phyloP scores from a whole-genome alignment of 2,797 vertebrate species.

The Ataeniobius toweri region DNA sequence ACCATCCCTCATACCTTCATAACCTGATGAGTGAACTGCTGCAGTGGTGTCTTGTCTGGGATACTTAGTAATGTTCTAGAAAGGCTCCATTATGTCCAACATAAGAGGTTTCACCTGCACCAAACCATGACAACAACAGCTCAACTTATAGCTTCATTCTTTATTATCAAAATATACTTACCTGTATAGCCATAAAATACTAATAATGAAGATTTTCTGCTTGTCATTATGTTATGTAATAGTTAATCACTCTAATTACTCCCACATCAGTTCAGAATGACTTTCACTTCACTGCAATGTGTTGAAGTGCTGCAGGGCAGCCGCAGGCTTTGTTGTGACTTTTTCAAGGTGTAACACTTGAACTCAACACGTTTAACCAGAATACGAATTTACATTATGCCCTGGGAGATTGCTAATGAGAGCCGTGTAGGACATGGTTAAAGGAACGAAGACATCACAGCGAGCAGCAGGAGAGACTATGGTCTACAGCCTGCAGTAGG shows the following conservation, averaged over 20 bases:
- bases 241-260: slow-evolving; percentile 5
- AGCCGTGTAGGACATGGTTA: background rate
- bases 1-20: background rate
- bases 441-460: background rate
- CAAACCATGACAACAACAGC: background rate
- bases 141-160: background rate
- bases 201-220: background rate
- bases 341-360: background rate
- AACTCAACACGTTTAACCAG: background rate
- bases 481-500: slow-evolving; percentile 8
- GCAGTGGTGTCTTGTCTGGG: background rate
- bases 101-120: background rate
- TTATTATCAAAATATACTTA: background rate
- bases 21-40: background rate
- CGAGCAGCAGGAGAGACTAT: background rate
- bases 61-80: background rate
- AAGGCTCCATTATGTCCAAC: background rate
- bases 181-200: background rate
- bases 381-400: background rate
- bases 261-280: background rate
- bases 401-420: background rate
- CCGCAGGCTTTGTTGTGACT: background rate
- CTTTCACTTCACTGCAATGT: background rate
- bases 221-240: background rate
- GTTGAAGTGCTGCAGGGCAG: slow-evolving; percentile 6